phyloP scores from a whole-genome alignment of 2,888 invertebrate species.

The Lithophane semibrunnea region DNA sequence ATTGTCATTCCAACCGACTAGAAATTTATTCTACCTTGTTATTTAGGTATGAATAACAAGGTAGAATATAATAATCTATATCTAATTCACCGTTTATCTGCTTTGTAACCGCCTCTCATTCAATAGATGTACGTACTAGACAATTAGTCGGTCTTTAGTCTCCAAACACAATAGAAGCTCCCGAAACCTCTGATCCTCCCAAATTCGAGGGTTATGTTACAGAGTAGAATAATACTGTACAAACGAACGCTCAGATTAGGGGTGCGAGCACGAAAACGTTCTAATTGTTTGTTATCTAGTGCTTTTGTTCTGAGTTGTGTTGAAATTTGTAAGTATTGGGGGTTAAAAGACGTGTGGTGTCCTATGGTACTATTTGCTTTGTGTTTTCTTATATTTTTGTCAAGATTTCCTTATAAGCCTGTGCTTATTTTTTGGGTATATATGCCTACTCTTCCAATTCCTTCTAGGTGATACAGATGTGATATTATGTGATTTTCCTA shows the following conservation, averaged over 20 bases:
- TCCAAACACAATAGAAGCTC: conserved; percentile 69
- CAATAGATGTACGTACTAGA: conserved; percentile 62
- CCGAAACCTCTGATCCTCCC: conserved; percentile 64
- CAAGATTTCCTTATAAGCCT: not conserved
- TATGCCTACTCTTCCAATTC: not conserved
- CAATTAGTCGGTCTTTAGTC: conserved; percentile 67
- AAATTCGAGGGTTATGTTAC: conserved; percentile 74
- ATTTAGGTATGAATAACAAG: no score
- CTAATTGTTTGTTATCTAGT: conserved; percentile 82
- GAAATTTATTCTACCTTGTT: conserved; percentile 20
- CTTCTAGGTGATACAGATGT: not conserved
- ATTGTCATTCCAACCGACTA: conserved; percentile 24
- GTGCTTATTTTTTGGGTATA: not conserved
- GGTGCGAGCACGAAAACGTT: conserved; percentile 73
- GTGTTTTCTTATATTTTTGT: not conserved
- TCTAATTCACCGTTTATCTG: conserved; percentile 26
- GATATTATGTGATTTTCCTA: not conserved
- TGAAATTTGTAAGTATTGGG: conserved; percentile 44
- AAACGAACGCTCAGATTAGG: conserved; percentile 75
- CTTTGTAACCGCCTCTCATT: conserved; percentile 41
- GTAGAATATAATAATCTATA: not conserved
- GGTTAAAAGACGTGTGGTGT: conserved; percentile 18
- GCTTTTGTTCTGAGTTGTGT: conserved; percentile 73
- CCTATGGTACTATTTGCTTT: not conserved
- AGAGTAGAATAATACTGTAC: conserved; percentile 67